Evolutionary conservation across 2,797 vertebrate genomes (phyloP).

Genomic region (Naso thynnoides): DNA sequence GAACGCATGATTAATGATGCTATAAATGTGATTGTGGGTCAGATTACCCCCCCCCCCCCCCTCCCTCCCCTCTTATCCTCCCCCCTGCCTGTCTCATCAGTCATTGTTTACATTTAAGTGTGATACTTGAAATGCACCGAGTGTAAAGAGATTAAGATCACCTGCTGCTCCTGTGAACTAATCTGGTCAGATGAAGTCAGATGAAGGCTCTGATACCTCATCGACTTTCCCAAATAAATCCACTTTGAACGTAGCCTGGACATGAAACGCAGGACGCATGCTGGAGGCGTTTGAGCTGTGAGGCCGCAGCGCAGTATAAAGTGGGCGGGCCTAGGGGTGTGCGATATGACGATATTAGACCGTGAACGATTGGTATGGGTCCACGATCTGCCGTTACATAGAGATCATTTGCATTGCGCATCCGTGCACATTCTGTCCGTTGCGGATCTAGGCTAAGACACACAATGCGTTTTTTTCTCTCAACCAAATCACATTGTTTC

Average conservation of each 20-base stretch:
- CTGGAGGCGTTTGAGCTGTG: constrained; percentile 2
- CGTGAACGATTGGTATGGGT: too few species aligned
- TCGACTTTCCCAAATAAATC: constrained; percentile 49
- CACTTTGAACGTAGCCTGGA: constrained; percentile 43
- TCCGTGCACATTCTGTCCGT: too few species aligned
- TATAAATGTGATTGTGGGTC: constrained; percentile 61
- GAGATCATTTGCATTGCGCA: too few species aligned
- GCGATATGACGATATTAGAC: too few species aligned
- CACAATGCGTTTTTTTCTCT: too few species aligned
- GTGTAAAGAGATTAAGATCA: constrained; percentile 66
- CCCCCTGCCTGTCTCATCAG: constrained; percentile 60
- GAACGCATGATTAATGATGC: constrained; percentile 74
- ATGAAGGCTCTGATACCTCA: constrained; percentile 49
- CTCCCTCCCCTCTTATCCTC: neutral
- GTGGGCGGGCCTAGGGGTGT: constrained; percentile 58
- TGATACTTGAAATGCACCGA: constrained; percentile 88
- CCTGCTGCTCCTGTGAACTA: constrained; percentile 54
- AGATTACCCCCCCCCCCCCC: constrained; percentile 55
- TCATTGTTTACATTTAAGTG: constrained; percentile 87
- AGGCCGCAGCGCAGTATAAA: constrained; percentile 12
- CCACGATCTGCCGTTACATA: too few species aligned
- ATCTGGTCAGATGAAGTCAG: constrained; percentile 45
- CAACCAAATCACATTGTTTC: too few species aligned
- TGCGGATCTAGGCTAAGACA: too few species aligned
- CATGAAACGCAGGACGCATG: constrained; percentile 16